Evolutionary conservation across 1,140 invertebrate species (phyloP).

Genomic region (Chlorops oryzae): DNA sequence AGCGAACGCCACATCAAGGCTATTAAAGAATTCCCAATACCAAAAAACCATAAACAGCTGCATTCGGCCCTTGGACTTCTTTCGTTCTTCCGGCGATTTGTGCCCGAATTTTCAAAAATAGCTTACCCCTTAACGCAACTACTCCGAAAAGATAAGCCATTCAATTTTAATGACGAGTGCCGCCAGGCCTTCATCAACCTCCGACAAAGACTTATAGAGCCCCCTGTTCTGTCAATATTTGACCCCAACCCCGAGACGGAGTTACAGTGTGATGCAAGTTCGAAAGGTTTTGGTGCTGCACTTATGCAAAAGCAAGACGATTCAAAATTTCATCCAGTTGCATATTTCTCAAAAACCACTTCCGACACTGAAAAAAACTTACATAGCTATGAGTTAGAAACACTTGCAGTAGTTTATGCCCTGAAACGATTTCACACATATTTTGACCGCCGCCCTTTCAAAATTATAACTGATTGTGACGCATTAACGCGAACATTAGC

Average conservation of each 20-base stretch:
- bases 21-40: too few species aligned
- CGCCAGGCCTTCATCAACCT: too few species aligned
- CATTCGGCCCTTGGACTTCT: too few species aligned
- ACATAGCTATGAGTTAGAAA: conserved; percentile 47
- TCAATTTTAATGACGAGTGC: conserved; percentile 25
- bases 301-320: conserved; percentile 21
- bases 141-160: conserved; percentile 21
- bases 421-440: conserved; percentile 30
- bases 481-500: conserved; percentile 24
- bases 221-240: too few species aligned
- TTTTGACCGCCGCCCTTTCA: conserved; percentile 40
- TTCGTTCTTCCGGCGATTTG: conserved; percentile 13
- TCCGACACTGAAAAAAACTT: conserved; percentile 43
- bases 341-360: conserved; percentile 30
- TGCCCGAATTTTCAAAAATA: conserved; percentile 27
- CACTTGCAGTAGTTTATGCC: conserved; percentile 46
- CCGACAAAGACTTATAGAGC: too few species aligned
- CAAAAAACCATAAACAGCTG: too few species aligned
- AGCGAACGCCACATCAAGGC: conserved; percentile 27
- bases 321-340: conserved; percentile 8
- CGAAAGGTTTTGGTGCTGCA: conserved; percentile 21
- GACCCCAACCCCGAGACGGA: too few species aligned
- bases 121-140: conserved; percentile 22
- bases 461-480: conserved; percentile 35
- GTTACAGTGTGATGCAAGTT: conserved; percentile 25